Conservation (phyloP, 2,113 vertebrate genomes). For the Onychostruthus taczanowskii region DNA sequence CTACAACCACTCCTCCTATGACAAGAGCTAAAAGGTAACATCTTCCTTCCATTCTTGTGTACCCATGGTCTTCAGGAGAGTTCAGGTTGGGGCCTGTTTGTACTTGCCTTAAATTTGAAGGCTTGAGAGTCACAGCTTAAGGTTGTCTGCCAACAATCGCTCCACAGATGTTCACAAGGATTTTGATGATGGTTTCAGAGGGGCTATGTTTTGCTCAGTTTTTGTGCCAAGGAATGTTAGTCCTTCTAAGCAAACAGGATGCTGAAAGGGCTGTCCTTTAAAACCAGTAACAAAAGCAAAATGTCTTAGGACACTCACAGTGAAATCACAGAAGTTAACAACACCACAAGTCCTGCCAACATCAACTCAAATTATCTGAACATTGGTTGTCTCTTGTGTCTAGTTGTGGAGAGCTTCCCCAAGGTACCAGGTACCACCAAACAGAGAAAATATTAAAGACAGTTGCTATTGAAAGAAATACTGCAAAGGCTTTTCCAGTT, state of each 20-base stretch:
- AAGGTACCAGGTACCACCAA: background rate
- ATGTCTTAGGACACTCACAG: accelerated
- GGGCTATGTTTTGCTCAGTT: background rate
- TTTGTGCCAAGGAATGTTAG: background rate
- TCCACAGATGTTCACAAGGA: background rate
- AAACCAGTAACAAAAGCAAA: background rate
- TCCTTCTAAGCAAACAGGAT: background rate
- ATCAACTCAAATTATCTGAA: background rate
- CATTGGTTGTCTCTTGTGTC: background rate
- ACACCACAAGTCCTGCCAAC: background rate
- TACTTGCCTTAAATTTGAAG: background rate
- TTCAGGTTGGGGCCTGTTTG: background rate
- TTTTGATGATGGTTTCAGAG: background rate
- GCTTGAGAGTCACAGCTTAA: background rate
- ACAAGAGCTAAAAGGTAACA: background rate
- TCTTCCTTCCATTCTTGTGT: background rate
- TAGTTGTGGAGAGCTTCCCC: background rate
- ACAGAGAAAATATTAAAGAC: background rate
- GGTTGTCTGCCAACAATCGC: background rate
- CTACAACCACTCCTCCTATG: background rate
- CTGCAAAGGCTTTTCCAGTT: background rate
- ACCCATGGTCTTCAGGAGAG: background rate
- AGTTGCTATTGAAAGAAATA: background rate
- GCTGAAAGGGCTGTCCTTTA: background rate
- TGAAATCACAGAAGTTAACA: background rate